phyloP scores from a whole-genome alignment of 1,140 invertebrate genomes.

The Sitophilus oryzae region DNA sequence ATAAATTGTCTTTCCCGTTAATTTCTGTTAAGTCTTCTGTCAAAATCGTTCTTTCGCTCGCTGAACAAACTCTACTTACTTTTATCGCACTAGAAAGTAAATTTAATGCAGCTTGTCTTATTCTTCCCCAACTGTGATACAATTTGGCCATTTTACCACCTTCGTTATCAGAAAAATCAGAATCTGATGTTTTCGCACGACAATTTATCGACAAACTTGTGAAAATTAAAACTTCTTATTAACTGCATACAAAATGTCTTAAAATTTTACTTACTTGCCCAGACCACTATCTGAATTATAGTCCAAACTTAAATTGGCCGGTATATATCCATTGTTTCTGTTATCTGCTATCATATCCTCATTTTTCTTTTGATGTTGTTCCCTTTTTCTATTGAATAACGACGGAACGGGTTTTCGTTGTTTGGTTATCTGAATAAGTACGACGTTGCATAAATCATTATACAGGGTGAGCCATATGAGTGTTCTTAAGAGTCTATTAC shows the following conservation, averaged over 20 bases:
- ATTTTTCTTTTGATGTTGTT: conserved; percentile 31
- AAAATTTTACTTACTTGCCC: conserved; percentile 11
- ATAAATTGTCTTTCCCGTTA: too few species aligned
- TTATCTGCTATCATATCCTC: conserved; percentile 25
- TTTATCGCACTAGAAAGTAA: conserved; percentile 46
- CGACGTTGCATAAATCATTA: not conserved
- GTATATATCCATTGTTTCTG: conserved; percentile 10
- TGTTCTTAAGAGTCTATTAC: too few species aligned
- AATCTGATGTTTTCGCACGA: conserved; percentile 47
- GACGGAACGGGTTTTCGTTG: conserved; percentile 36
- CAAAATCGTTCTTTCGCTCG: too few species aligned
- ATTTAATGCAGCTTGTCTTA: conserved; percentile 48
- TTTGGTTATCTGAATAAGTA: conserved; percentile 34
- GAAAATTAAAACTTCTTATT: not conserved
- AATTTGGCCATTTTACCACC: conserved; percentile 36
- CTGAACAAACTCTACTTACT: too few species aligned
- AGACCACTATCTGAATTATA: conserved; percentile 20
- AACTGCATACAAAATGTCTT: not conserved
- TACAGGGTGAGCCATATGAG: not conserved
- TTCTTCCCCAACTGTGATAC: conserved; percentile 41
- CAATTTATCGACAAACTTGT: not conserved
- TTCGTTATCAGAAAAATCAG: conserved; percentile 51
- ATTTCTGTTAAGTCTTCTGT: too few species aligned
- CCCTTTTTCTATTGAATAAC: conserved; percentile 28
- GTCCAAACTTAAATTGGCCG: conserved; percentile 26